These are phyloP conservation scores for Enteromius trimaculatus DNA, from an alignment of 2,797 vertebrate genomes.

Conservation along the genomic window DNA sequence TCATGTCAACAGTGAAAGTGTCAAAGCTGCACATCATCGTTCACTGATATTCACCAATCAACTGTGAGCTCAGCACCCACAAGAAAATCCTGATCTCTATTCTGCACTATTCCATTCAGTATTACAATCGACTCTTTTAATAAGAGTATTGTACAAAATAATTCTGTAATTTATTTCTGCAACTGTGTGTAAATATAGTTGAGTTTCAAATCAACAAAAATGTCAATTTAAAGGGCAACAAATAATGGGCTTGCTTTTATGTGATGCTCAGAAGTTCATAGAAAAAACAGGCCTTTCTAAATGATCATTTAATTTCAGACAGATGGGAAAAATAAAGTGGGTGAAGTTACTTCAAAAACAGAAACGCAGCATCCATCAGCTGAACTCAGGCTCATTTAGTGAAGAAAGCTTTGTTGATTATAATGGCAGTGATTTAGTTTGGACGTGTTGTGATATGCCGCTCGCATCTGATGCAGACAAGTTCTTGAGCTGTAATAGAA, in stretches of 20 bases:
- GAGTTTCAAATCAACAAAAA: neutral
- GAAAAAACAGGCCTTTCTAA: neutral
- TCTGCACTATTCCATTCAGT: neutral
- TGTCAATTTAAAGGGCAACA: neutral
- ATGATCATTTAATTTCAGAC: neutral
- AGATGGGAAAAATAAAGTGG: neutral
- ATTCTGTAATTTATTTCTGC: neutral
- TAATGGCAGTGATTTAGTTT: neutral
- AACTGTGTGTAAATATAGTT: neutral
- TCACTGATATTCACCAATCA: neutral
- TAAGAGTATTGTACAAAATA: neutral
- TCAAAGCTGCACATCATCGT: neutral
- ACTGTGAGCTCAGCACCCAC: neutral
- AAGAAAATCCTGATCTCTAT: neutral
- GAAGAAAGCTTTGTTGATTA: neutral
- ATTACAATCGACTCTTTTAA: neutral
- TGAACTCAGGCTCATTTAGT: neutral
- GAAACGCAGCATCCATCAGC: neutral
- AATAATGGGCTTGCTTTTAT: neutral
- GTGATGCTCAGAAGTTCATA: neutral
- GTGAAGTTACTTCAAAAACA: neutral
- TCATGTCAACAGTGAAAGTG: neutral
- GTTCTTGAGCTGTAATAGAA: neutral
- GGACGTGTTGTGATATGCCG: neutral
- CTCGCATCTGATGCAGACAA: neutral